Base-by-base conservation (phyloP, 2,113 vertebrate species). In the Peucedramus taeniatus region DNA sequence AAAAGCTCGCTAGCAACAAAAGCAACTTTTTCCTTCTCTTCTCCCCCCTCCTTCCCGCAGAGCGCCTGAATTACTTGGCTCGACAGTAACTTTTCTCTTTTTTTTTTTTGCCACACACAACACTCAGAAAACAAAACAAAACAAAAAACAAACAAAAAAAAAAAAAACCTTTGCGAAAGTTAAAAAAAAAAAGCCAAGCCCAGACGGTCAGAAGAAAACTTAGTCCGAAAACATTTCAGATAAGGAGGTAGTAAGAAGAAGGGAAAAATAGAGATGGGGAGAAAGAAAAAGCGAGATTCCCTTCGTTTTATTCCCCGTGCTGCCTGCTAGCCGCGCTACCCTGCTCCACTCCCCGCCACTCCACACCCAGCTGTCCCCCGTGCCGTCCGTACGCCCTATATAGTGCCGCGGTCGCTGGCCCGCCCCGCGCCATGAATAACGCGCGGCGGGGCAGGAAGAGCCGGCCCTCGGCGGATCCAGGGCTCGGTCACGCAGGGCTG, bases 351-450 rank as follows among this genome's bases (percentile, higher is more conserved):
- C 14, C 37, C 33, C 27, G 3, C 10, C 31, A 91, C 96, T 87
- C 94, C 5, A 90, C 96, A 96, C 97, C 79, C 98, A 89, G 98
- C 97, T 98, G 96, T 90, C 91, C 87, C 45, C 90, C 70, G 83
- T 35, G 53, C 95, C 66, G 81, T 90, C 65, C 15, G 19, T 3
- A 27, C 26, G 93, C 98, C 96, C 94, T 99, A 98, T 99, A 99
- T 99, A 99, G 97, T 82, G 95, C 97, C 42, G 42, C 24, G 16
- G 89, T 47, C 49, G 85, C 97, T 97, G 98, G 97, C 98, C 99
- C 99, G 98, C 99, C 99, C 99, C 98, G 98, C 96, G 90, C 97
- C 96, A 95, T 97, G 98, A 94, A 96, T 95, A 98, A 63, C 54
- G 49, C 53, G 96, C 70, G 81, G 71, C 17, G 28, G 51, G 66